phyloP scores from a whole-genome alignment of 2,113 vertebrate species.

The Neopipo cinnamomea region DNA sequence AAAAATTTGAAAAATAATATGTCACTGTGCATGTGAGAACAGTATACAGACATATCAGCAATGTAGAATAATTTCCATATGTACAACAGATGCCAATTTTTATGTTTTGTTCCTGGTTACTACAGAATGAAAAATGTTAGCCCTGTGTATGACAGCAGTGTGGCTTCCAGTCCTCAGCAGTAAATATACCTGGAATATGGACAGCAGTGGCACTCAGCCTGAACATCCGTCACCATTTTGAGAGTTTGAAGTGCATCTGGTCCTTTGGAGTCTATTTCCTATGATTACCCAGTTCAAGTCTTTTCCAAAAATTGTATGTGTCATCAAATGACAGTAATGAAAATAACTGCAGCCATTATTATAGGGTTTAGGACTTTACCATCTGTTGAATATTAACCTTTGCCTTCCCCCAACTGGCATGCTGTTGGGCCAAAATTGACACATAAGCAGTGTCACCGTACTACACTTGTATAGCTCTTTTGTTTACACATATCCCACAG shows the following conservation, averaged over 20 bases:
- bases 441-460: background rate
- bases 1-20: conserved; percentile 53
- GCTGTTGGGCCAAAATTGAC: conserved; percentile 35
- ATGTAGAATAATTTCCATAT: conserved; percentile 27
- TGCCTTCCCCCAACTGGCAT: conserved; percentile 67
- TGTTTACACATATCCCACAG: background rate
- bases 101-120: conserved; percentile 22
- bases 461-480: background rate
- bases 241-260: conserved; percentile 70
- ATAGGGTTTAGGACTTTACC: conserved; percentile 67
- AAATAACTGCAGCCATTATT: conserved; percentile 73
- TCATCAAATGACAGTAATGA: conserved; percentile 70
- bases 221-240: conserved; percentile 58
- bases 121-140: conserved; percentile 13
- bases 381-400: conserved; percentile 80
- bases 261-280: conserved; percentile 64
- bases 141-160: conserved; percentile 13
- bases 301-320: conserved; percentile 63
- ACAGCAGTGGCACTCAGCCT: conserved; percentile 63
- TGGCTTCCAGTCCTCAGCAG: conserved; percentile 42
- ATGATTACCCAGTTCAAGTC: conserved; percentile 67
- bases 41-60: background rate
- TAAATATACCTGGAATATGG: conserved; percentile 63
- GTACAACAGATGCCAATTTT: conserved; percentile 46
- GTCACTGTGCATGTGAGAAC: background rate